Evolutionary conservation across 2,113 vertebrate species (phyloP).

Genomic region (Ochotona curzoniae): DNA sequence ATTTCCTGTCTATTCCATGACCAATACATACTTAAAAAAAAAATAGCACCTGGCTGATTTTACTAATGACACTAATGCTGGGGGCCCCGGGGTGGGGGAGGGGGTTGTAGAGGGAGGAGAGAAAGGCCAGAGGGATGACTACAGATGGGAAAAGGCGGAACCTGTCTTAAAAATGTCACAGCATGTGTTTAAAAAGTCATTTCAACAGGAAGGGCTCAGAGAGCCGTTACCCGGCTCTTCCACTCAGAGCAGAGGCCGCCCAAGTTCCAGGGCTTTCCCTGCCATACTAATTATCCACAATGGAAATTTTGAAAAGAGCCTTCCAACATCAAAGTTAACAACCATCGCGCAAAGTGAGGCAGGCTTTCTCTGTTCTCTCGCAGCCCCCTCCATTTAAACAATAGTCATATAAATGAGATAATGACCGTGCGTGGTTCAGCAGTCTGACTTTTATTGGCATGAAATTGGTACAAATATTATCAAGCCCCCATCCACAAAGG

Average conservation of each 20-base stretch:
- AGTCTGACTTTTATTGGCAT: slow-evolving; percentile 87
- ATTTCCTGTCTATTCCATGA: slow-evolving; percentile 80
- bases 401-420: slow-evolving; percentile 84
- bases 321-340: slow-evolving; percentile 84
- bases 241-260: not conserved
- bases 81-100: no score
- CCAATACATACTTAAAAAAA: not conserved
- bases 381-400: slow-evolving; percentile 83
- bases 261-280: not conserved
- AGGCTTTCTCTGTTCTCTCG: slow-evolving; percentile 72
- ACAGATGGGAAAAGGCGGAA: slow-evolving; percentile 67
- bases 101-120: not conserved
- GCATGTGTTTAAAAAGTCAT: slow-evolving; percentile 64
- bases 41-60: slow-evolving; percentile 68
- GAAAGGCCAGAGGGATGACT: not conserved
- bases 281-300: slow-evolving; percentile 71
- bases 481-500: slow-evolving; percentile 71
- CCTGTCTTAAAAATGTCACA: slow-evolving; percentile 56
- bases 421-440: slow-evolving; percentile 85
- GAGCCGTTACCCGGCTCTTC: not conserved
- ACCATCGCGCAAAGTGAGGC: slow-evolving; percentile 75
- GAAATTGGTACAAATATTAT: slow-evolving; percentile 88
- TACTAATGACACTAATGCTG: slow-evolving; percentile 63
- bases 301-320: slow-evolving; percentile 77
- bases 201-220: slow-evolving; percentile 61